These are phyloP conservation scores for Arnoldichthys spilopterus DNA, from an alignment of 2,797 vertebrate species.

Conservation along the genomic window DNA sequence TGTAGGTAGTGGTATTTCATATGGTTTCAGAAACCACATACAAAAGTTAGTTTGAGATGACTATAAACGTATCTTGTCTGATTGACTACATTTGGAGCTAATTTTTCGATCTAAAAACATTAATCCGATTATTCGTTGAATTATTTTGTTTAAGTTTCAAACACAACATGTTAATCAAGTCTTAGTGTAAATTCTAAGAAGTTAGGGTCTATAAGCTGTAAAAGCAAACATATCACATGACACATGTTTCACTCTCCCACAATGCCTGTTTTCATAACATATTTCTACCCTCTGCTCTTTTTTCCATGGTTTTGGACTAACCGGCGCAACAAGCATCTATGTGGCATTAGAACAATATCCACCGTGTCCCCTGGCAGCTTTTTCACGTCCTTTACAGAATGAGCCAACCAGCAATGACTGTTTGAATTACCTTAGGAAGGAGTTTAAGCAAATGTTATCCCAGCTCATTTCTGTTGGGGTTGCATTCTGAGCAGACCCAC, in stretches of 20 bases:
- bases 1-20: background rate
- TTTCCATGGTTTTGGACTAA: conserved; percentile 26
- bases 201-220: conserved; percentile 26
- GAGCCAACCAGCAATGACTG: conserved; percentile 24
- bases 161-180: conserved; percentile 44
- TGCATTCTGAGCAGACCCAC: conserved; percentile 17
- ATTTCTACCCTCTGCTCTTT: conserved; percentile 19
- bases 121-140: background rate
- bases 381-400: conserved; percentile 16
- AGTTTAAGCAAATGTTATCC: conserved; percentile 53
- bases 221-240: conserved; percentile 46
- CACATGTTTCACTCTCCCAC: conserved; percentile 26
- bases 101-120: background rate
- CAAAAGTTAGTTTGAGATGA: background rate
- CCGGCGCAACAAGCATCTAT: background rate
- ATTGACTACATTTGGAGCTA: background rate
- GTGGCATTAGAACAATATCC: conserved; percentile 29
- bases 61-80: background rate
- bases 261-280: conserved; percentile 39
- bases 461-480: conserved; percentile 23
- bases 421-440: conserved; percentile 46
- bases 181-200: conserved; percentile 32
- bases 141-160: conserved; percentile 16
- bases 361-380: background rate
- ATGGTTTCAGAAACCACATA: background rate